Percentiles rank a stretch among this genome's conserved stretches.
These are phyloP conservation scores for Nycticryphes semicollaris DNA, from an alignment of 2,113 vertebrate genomes.

Conservation along the genomic window DNA sequence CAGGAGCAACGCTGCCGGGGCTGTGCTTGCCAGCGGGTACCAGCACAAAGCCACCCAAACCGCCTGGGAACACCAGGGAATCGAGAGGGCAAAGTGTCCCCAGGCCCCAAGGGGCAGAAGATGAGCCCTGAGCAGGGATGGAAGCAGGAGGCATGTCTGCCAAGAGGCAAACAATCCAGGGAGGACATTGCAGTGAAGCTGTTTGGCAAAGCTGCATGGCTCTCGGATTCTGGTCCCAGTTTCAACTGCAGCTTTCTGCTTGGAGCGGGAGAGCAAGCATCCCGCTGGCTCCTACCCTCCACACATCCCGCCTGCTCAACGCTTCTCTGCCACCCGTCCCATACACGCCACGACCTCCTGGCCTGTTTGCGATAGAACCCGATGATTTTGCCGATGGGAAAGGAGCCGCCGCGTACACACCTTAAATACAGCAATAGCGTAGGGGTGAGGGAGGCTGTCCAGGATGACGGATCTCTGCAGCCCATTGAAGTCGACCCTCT, in stretches of 20 bases:
- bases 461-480: constrained; percentile 86
- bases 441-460: constrained; percentile 93
- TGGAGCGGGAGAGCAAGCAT: background rate
- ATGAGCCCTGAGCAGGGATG: background rate
- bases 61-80: rapidly evolving
- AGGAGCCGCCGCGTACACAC: background rate
- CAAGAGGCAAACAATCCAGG: background rate
- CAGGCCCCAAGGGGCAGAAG: background rate
- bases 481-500: constrained; percentile 86
- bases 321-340: background rate
- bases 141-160: background rate
- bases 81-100: background rate
- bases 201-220: background rate
- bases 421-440: constrained; percentile 96
- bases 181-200: background rate
- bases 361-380: rapidly evolving
- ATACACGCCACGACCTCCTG: rapidly evolving
- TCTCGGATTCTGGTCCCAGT: background rate
- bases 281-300: rapidly evolving
- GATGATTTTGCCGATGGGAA: rapidly evolving
- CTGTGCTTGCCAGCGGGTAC: rapidly evolving
- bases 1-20: background rate
- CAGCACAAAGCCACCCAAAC: background rate
- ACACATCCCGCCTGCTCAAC: rapidly evolving
- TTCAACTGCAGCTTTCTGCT: background rate